phyloP scores from a whole-genome alignment of 1,140 invertebrate genomes.

The Saccostrea cuccullata region DNA sequence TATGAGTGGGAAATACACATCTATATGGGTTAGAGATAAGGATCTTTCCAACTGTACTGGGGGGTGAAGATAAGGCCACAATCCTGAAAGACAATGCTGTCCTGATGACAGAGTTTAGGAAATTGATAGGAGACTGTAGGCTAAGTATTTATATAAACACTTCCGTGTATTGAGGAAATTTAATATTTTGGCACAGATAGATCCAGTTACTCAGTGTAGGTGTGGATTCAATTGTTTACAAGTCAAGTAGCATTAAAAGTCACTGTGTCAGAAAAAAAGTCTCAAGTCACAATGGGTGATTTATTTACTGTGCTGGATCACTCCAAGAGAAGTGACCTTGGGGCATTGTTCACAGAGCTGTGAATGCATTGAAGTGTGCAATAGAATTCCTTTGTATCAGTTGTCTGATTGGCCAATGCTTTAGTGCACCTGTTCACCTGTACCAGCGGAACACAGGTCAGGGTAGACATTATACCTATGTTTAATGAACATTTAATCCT shows the following conservation, averaged over 20 bases:
- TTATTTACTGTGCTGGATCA: slow-evolving; percentile 12
- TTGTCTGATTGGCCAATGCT: slow-evolving; percentile 1
- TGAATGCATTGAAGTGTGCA: slow-evolving; percentile 26
- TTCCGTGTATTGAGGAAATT: slow-evolving; percentile 33
- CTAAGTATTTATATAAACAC: slow-evolving; percentile 27
- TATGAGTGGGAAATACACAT: neutral
- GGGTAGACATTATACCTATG: slow-evolving; percentile 28
- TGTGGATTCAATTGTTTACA: slow-evolving; percentile 10
- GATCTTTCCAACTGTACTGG: slow-evolving; percentile 1
- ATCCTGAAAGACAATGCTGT: slow-evolving; percentile 6
- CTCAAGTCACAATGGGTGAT: slow-evolving; percentile 26
- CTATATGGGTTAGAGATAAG: neutral
- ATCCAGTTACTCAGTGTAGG: slow-evolving; percentile 23
- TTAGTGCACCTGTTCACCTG: slow-evolving; percentile 10
- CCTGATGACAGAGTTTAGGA: slow-evolving; percentile 32
- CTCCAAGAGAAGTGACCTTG: slow-evolving; percentile 21
- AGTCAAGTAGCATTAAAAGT: slow-evolving; percentile 33
- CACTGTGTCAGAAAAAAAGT: slow-evolving; percentile 18
- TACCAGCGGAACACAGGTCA: neutral
- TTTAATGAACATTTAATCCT: slow-evolving; percentile 36
- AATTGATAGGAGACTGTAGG: slow-evolving; percentile 13
- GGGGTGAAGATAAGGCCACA: slow-evolving; percentile 5
- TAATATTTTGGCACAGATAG: slow-evolving; percentile 37
- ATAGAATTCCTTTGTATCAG: slow-evolving; percentile 8
- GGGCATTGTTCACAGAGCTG: slow-evolving; percentile 20